Base-by-base conservation (phyloP, 2,797 vertebrate genomes). In the Pachyuromys duprasi region DNA sequence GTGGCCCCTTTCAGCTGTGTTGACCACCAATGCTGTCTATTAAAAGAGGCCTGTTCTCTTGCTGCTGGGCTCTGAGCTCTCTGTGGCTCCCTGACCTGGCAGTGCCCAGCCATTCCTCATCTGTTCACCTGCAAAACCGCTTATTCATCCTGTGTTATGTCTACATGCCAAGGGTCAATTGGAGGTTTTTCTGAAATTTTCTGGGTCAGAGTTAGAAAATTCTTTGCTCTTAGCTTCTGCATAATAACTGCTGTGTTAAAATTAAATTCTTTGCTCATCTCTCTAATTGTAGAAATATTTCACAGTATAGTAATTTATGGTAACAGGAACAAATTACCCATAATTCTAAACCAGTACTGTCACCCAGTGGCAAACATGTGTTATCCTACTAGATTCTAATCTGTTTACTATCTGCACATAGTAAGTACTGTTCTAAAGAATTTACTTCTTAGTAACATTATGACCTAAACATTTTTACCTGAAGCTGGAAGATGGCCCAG, bases 181-280 rank as follows among this genome's bases (percentile, higher is more conserved):
- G 83, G 55, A 89, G 31, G 45, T 14, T 89, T 92, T 89, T 82
- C 89, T 82, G 55, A 76, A n/a, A 42, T 53, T 93, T 89, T 76
- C 72, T 74, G 74, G 55, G 57, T 14, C 80, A 74, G 28, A 72
- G 55, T 79, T 90, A 95, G 63, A 67, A 89, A n/a, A 15, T 67
- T 80, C 55, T 72, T 92, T 92, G 36, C 45, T 72, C 72, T 63
- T 45, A 70, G 26, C 57, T 45, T 86, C 45, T 93, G 3, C 74
- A 42, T 39, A 36, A 31, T 80, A 84, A 53, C 28, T 83, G 18
- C 83, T 42, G 69, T 55, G 55, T 33, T 72, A 74, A 89, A 90
- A 57, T 67, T 39, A 12, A 81, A 86, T 75, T 74, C 42, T 2
- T 75, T 76, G 8, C n/a, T 88, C 45, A 84, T 90, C 72, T 74